These are phyloP conservation scores for Hyposoter didymator DNA, from an alignment of 2,888 invertebrate genomes.

Conservation along the genomic window DNA sequence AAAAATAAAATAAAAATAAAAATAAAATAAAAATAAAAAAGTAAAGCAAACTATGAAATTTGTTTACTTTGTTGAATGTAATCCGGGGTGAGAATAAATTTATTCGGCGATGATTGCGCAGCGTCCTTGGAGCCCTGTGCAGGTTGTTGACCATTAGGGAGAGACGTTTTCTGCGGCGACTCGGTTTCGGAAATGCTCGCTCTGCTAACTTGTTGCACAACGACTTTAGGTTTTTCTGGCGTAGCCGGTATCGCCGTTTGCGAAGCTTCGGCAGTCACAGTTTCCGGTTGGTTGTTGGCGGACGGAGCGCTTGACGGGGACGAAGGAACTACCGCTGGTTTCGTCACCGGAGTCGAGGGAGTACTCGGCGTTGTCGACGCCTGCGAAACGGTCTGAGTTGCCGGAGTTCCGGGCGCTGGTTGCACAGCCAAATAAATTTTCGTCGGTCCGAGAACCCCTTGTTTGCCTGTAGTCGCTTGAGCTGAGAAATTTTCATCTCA, in stretches of 20 bases:
- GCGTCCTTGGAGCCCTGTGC: conserved; percentile 80
- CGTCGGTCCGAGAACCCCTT: conserved; percentile 93
- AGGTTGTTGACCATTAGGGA: conserved; percentile 82
- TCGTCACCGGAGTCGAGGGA: conserved; percentile 61
- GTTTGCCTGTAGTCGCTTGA: conserved; percentile 94
- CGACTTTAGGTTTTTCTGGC: conserved; percentile 81
- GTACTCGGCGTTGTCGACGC: conserved; percentile 66
- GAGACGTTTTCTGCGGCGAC: conserved; percentile 74
- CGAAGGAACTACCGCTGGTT: conserved; percentile 72
- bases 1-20: too few relatives aligned
- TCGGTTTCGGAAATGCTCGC: conserved; percentile 76
- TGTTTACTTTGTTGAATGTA: conserved; percentile 97
- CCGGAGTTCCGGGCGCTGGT: conserved; percentile 85
- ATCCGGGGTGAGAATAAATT: conserved; percentile 95
- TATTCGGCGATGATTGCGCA: conserved; percentile 83
- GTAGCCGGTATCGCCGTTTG: conserved; percentile 74
- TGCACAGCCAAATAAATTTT: conserved; percentile 95
- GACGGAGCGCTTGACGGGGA: conserved; percentile 45
- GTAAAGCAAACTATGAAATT: conserved; percentile 1
- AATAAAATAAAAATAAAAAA: neutral
- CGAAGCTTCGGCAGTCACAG: conserved; percentile 78
- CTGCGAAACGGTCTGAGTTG: conserved; percentile 56
- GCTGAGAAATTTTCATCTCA: conserved; percentile 84
- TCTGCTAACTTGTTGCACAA: conserved; percentile 80
- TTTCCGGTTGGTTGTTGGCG: conserved; percentile 65